Evolutionary conservation across 2,797 vertebrate species (phyloP).

Genomic region (Scarus forsteni): DNA sequence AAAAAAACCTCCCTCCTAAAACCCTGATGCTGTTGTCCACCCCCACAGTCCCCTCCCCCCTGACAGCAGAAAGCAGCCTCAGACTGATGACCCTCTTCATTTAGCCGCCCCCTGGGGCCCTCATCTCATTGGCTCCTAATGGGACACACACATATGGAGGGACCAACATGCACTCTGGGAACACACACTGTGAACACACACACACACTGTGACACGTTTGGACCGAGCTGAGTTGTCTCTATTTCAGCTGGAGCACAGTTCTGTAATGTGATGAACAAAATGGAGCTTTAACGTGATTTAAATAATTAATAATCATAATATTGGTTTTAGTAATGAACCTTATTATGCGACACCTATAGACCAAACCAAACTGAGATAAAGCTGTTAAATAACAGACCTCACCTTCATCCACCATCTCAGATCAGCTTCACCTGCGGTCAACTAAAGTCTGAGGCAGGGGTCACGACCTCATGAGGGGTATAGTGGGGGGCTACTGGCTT

Average conservation of each 20-base stretch:
- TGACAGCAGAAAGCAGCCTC: slow-evolving; percentile 66
- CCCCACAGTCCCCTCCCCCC: slow-evolving; percentile 7
- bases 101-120: slow-evolving; percentile 51
- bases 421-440: no score
- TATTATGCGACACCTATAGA: no score
- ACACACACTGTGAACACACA: not conserved
- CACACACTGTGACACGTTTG: not conserved
- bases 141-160: slow-evolving; percentile 40
- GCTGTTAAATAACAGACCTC: no score
- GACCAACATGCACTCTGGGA: not conserved
- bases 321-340: no score
- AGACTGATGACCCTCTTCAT: slow-evolving; percentile 76
- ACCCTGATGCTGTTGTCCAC: slow-evolving; percentile 8
- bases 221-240: not conserved
- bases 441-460: no score
- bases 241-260: not conserved
- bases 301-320: no score
- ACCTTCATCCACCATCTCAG: no score
- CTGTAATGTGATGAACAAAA: no score
- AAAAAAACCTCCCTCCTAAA: slow-evolving; percentile 11
- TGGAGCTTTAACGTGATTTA: no score
- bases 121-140: slow-evolving; percentile 66
- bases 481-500: no score
- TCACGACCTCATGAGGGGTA: no score
- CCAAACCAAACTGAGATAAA: no score